Percentiles rank a stretch among this genome's conserved stretches.
These are phyloP conservation scores for Tenthredo notha DNA, from an alignment of 2,888 invertebrate genomes.

Conservation along the genomic window DNA sequence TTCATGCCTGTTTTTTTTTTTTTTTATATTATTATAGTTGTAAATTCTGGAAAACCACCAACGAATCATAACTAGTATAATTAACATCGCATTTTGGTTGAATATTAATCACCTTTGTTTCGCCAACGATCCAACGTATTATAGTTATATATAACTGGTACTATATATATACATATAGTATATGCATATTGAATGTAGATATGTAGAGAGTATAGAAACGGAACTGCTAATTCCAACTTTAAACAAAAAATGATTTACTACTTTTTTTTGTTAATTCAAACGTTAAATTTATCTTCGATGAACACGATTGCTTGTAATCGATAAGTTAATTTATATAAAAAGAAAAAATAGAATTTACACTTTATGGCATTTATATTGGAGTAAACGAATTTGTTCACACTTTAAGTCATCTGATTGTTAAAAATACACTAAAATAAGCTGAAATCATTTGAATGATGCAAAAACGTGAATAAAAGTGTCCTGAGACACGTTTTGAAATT, in stretches of 20 bases:
- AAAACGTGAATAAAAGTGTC: neutral
- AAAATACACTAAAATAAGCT: neutral
- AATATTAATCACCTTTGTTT: conserved; percentile 25
- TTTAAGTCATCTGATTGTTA: too few relatives aligned
- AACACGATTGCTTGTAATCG: neutral
- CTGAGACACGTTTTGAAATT: too few relatives aligned
- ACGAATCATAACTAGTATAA: neutral
- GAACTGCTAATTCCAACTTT: neutral
- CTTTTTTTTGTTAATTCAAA: neutral
- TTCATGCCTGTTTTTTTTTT: neutral
- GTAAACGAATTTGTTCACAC: too few relatives aligned
- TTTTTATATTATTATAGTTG: neutral
- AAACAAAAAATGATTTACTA: neutral
- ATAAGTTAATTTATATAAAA: neutral
- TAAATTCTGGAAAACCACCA: neutral
- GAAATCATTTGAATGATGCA: neutral
- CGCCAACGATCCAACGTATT: neutral
- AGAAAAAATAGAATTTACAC: too few relatives aligned
- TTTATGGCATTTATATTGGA: too few relatives aligned
- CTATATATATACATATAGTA: too few relatives aligned
- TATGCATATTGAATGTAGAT: too few relatives aligned
- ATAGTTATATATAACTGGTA: neutral
- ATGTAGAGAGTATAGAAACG: neutral
- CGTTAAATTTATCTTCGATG: neutral
- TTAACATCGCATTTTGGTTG: conserved; percentile 6